A percentile compares a stretch with the other conserved stretches of the same genome.
These are phyloP conservation scores for Eulemur coronatus DNA, from an alignment of 2,797 vertebrate genomes.

Conservation along the genomic window DNA sequence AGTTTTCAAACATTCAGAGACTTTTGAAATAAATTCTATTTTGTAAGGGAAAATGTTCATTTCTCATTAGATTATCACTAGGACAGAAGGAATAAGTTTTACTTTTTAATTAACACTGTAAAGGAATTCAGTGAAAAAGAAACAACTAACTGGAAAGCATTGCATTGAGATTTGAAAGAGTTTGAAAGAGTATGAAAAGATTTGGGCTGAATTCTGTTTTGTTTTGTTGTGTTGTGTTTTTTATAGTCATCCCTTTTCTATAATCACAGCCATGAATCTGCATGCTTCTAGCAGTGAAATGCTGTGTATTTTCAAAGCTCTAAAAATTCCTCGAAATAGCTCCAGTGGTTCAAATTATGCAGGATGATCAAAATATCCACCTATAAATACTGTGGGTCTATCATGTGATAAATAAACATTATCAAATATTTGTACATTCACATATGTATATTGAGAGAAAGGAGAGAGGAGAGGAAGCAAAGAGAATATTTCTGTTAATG, in stretches of 20 bases:
- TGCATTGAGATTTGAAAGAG: not conserved
- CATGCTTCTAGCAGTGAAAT: constrained; percentile 22
- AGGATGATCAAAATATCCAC: constrained; percentile 54
- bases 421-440: constrained; percentile 53
- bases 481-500: constrained; percentile 72
- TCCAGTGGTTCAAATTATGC: constrained; percentile 63
- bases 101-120: not conserved
- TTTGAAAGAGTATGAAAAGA: constrained; percentile 28
- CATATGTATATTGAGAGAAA: not conserved
- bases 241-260: constrained; percentile 21
- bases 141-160: not conserved
- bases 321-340: constrained; percentile 49
- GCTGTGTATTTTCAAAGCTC: constrained; percentile 55
- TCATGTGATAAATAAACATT: constrained; percentile 46
- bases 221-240: constrained; percentile 20
- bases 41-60: not conserved
- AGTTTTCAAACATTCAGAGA: not conserved
- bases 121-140: constrained; percentile 22
- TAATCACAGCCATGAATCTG: constrained; percentile 33
- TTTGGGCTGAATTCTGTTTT: constrained; percentile 22
- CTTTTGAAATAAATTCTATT: constrained; percentile 37
- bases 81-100: not conserved
- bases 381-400: constrained; percentile 52
- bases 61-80: not conserved
- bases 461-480: constrained; percentile 28